phyloP scores from a whole-genome alignment of 1,140 invertebrate genomes.

The Metopolophium dirhodum region DNA sequence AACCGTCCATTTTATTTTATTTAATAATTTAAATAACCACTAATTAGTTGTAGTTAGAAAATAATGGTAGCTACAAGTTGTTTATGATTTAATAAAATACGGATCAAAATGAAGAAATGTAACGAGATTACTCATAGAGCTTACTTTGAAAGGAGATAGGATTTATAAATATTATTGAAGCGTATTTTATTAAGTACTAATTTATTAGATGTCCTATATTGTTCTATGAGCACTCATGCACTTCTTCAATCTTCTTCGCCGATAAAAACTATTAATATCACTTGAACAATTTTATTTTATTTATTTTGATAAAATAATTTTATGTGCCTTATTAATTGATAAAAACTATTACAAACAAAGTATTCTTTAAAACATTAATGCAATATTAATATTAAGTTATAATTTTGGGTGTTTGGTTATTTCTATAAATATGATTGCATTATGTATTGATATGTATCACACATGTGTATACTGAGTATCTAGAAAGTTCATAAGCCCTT shows the following conservation, averaged over 20 bases:
- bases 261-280: constrained; percentile 27
- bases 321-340: constrained; percentile 55
- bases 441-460: constrained; percentile 3
- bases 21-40: constrained; percentile 35
- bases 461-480: constrained; percentile 28
- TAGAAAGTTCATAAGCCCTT: not conserved
- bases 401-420: constrained; percentile 40
- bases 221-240: constrained; percentile 26
- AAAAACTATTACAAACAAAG: constrained; percentile 19
- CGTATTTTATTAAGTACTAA: not conserved
- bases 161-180: not conserved
- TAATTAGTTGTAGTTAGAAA: constrained; percentile 41
- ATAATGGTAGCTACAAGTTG: constrained; percentile 25
- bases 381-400: constrained; percentile 50
- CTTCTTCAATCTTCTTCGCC: constrained; percentile 9
- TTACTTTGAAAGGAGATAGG: not conserved
- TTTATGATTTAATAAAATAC: constrained; percentile 41
- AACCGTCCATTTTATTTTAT: constrained; percentile 40
- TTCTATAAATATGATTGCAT: constrained; percentile 7
- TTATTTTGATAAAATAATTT: constrained; percentile 16
- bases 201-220: not conserved
- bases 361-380: constrained; percentile 43
- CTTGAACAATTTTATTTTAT: constrained; percentile 16
- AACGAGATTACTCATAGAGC: not conserved
- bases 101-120: constrained; percentile 32